These are phyloP conservation scores for Nycteola revayana DNA, from an alignment of 2,888 invertebrate species.

Conservation along the genomic window DNA sequence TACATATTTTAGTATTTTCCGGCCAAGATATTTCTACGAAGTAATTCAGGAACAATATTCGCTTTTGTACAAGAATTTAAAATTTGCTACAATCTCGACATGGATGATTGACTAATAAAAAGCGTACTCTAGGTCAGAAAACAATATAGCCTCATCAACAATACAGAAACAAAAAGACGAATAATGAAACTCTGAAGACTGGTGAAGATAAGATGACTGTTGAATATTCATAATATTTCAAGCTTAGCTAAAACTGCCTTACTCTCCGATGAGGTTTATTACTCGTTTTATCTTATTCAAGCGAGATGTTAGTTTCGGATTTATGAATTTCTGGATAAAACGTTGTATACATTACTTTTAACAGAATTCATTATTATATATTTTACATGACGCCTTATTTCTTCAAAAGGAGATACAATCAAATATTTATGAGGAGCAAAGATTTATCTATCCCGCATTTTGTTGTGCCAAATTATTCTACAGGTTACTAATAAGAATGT, in stretches of 20 bases:
- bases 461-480: slow-evolving; percentile 7
- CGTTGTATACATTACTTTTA: slow-evolving; percentile 20
- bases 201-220: slow-evolving; percentile 33
- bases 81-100: too few species aligned
- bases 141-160: slow-evolving; percentile 27
- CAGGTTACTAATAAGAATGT: slow-evolving; percentile 2
- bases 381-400: neutral
- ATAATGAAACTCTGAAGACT: slow-evolving; percentile 26
- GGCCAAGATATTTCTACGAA: too few species aligned
- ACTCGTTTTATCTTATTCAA: slow-evolving; percentile 38
- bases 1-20: too few species aligned
- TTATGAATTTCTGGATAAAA: slow-evolving; percentile 33
- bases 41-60: too few species aligned
- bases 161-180: slow-evolving; percentile 35
- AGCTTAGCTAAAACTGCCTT: slow-evolving; percentile 34
- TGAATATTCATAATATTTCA: slow-evolving; percentile 45
- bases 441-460: slow-evolving; percentile 16
- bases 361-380: slow-evolving; percentile 8
- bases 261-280: slow-evolving; percentile 33
- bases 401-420: neutral
- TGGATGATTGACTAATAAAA: slow-evolving; percentile 20
- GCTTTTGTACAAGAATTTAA: too few species aligned
- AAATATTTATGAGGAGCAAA: slow-evolving; percentile 17
- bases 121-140: slow-evolving; percentile 21
- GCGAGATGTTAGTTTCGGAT: slow-evolving; percentile 28